phyloP scores from a whole-genome alignment of 2,113 vertebrate species.

The Ramphastos sulfuratus region DNA sequence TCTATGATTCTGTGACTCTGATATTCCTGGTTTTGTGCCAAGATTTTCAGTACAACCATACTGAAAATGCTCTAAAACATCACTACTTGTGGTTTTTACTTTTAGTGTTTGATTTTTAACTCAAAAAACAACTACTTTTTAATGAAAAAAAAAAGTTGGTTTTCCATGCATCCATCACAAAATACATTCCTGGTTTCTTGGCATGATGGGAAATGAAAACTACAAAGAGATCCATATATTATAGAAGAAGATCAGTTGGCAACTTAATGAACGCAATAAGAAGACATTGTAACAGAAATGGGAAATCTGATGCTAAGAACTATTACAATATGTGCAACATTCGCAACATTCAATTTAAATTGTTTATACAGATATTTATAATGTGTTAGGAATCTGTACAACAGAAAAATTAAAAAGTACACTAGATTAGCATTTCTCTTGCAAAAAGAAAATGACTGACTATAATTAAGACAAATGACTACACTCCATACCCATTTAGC shows the following conservation, averaged over 20 bases:
- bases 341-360: not conserved
- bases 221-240: not conserved
- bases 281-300: not conserved
- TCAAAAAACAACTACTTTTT: not conserved
- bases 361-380: not conserved
- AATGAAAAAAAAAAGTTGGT: not conserved
- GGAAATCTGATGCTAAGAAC: not conserved
- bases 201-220: not conserved
- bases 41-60: not conserved
- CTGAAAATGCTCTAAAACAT: not conserved
- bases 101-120: not conserved
- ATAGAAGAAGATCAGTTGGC: not conserved
- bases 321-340: not conserved
- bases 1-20: not conserved
- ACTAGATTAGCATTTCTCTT: not conserved
- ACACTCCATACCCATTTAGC: not conserved
- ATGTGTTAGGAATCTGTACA: not conserved
- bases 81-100: not conserved
- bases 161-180: not conserved
- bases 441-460: not conserved
- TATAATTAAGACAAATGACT: slow-evolving; percentile 41
- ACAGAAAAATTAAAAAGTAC: not conserved
- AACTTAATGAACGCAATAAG: not conserved
- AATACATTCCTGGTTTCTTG: not conserved
- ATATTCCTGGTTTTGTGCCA: not conserved